Evolutionary conservation across 2,888 invertebrate species (phyloP).

Genomic region (Eustalomyia histrio): DNA sequence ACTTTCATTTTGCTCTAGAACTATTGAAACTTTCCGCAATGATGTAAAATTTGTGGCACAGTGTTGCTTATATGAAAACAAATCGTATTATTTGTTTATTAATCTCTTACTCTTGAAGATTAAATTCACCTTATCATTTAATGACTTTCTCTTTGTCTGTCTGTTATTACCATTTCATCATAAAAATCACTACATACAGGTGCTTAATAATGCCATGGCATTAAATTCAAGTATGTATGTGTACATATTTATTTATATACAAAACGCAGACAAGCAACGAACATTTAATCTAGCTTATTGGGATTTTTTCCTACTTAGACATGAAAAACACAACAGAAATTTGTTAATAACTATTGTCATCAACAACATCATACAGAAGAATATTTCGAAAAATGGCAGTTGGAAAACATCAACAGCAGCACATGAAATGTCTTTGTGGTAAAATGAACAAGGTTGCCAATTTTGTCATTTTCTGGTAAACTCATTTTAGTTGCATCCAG

Average conservation of each 20-base stretch:
- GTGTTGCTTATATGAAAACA: too few species aligned
- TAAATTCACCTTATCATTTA: not conserved
- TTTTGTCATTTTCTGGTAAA: too few species aligned
- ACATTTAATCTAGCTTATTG: constrained; percentile 53
- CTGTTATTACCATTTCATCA: constrained; percentile 4
- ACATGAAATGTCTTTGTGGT: constrained; percentile 2
- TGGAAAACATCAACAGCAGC: constrained; percentile 14
- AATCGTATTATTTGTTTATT: not conserved
- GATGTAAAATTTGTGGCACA: too few species aligned
- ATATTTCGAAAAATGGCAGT: not conserved
- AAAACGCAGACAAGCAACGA: constrained; percentile 10
- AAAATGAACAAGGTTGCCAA: too few species aligned
- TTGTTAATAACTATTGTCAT: constrained; percentile 21
- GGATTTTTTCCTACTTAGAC: not conserved
- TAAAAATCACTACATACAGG: constrained; percentile 7
- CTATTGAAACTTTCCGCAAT: too few species aligned
- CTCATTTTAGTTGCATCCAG: too few species aligned
- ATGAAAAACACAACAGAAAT: constrained; percentile 13
- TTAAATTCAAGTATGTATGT: constrained; percentile 11
- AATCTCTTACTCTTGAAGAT: not conserved
- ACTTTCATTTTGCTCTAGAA: too few species aligned
- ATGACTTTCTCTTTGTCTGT: not conserved
- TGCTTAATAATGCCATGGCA: constrained; percentile 11
- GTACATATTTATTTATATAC: not conserved
- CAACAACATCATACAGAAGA: not conserved